phyloP scores from a whole-genome alignment of 2,797 vertebrate species.

The Brachyalestes nurse region DNA sequence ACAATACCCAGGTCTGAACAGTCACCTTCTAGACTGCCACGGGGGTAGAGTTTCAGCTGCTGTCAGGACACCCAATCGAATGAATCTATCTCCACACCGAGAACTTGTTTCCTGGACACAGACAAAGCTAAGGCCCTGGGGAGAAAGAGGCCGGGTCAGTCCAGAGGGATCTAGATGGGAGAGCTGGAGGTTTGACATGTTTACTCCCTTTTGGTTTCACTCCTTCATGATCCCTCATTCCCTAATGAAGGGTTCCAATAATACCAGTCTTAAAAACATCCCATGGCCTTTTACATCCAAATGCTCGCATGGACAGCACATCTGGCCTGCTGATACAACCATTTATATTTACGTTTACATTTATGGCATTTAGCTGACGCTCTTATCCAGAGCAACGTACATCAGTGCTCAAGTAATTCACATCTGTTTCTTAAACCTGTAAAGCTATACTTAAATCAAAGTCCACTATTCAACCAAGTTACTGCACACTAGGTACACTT shows the following conservation, averaged over 20 bases:
- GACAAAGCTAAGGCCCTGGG: not conserved
- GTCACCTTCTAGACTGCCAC: constrained; percentile 38
- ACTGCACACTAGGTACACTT: no score
- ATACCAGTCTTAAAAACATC: constrained; percentile 62
- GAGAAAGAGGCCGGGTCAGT: constrained; percentile 4
- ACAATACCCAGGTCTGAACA: constrained; percentile 34
- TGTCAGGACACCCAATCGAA: constrained; percentile 29
- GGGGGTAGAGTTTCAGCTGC: constrained; percentile 35
- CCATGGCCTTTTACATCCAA: constrained; percentile 12
- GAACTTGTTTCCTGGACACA: constrained; percentile 9
- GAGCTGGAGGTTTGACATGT: constrained; percentile 23
- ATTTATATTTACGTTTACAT: no score
- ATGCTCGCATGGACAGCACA: not conserved
- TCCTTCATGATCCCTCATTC: constrained; percentile 35
- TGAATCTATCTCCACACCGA: constrained; percentile 16
- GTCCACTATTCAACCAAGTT: no score
- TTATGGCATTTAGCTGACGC: no score
- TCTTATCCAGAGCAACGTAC: no score
- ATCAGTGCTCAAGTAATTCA: no score
- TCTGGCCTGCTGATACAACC: constrained; percentile 4
- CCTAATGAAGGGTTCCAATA: constrained; percentile 68
- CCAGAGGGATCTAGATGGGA: not conserved
- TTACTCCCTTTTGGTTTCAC: constrained; percentile 20
- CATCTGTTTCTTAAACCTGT: no score
- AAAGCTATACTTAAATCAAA: no score